Conservation (phyloP, 2,113 vertebrate genomes). For the Heteronetta atricapilla region DNA sequence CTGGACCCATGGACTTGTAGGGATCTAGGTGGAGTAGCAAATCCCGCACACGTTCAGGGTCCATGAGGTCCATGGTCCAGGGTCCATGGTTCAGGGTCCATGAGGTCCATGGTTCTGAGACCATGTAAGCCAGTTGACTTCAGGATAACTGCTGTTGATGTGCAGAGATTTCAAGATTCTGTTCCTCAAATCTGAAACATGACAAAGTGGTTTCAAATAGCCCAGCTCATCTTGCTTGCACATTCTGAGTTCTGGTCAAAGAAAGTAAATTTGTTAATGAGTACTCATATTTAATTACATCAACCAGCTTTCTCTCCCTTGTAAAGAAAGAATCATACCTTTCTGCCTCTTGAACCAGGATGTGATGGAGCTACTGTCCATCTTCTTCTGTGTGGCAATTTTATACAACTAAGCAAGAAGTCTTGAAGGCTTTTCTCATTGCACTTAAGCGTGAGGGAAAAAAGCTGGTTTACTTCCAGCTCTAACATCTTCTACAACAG, state of each 20-base stretch:
- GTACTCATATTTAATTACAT: neutral
- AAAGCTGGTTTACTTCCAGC: neutral
- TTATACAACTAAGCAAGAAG: neutral
- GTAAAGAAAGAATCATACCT: neutral
- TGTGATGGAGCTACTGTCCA: neutral
- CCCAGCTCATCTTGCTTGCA: neutral
- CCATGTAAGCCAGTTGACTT: neutral
- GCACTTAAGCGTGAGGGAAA: neutral
- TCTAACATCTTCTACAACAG: neutral
- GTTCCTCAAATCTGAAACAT: neutral
- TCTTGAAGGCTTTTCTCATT: neutral
- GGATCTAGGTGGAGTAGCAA: no score
- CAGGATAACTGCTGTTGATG: neutral
- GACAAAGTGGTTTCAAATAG: neutral
- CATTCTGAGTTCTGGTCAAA: neutral
- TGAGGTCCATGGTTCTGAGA: no score
- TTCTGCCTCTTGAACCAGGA: neutral
- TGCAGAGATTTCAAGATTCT: rapidly evolving
- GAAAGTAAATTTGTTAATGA: neutral
- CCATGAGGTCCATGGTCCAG: no score
- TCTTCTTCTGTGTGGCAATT: neutral
- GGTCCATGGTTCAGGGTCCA: no score
- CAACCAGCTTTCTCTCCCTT: neutral
- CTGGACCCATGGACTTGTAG: no score
- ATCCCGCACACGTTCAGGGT: no score